A percentile compares a stretch with the other conserved stretches of the same genome.
These are phyloP conservation scores for Maconellicoccus hirsutus DNA, from an alignment of 1,140 invertebrate genomes.

Conservation along the genomic window DNA sequence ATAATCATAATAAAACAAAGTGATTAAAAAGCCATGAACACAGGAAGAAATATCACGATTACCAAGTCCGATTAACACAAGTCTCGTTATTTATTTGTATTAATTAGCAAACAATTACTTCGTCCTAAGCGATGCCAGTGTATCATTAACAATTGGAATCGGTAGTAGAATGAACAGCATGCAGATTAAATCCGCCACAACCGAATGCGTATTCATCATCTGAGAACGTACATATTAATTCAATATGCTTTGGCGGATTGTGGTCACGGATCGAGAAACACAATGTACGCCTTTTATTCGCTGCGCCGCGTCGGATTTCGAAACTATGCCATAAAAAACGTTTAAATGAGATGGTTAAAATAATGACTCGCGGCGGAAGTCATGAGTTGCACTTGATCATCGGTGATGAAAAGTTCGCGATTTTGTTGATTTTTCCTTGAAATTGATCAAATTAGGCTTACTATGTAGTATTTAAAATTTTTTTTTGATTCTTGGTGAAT, in stretches of 20 bases:
- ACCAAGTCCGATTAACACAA: neutral
- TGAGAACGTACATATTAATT: constrained; percentile 3
- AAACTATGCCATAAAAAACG: neutral
- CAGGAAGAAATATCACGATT: neutral
- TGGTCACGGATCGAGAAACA: neutral
- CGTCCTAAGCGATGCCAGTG: neutral
- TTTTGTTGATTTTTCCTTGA: too few species aligned
- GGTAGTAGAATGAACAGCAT: neutral
- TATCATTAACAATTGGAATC: neutral
- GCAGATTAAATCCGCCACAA: neutral
- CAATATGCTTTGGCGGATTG: neutral
- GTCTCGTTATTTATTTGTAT: neutral
- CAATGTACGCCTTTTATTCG: neutral
- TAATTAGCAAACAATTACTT: constrained; percentile 6
- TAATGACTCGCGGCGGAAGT: too few species aligned
- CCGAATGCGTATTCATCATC: neutral
- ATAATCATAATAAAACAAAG: neutral
- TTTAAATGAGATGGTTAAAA: too few species aligned
- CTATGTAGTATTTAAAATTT: too few species aligned
- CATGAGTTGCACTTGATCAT: too few species aligned
- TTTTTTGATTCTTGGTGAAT: too few species aligned
- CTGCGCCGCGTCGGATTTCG: neutral
- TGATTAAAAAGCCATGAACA: neutral
- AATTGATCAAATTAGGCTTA: too few species aligned
- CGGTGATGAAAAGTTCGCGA: too few species aligned